Conservation (phyloP, 1,140 invertebrate species). For the Caenorhabditis inopinata region DNA sequence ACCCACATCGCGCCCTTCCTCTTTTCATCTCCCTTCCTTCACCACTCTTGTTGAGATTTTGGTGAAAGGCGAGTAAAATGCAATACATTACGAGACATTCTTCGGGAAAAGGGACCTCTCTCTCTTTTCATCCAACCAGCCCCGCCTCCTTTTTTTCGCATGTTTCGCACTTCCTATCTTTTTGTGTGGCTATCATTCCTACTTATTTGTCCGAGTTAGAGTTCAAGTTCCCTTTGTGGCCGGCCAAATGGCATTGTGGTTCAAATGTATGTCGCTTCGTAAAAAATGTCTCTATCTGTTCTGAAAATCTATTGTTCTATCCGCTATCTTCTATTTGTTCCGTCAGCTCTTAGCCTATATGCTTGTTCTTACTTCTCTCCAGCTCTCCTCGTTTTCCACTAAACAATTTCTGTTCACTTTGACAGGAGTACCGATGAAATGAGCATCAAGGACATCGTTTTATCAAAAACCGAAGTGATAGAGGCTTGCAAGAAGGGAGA, state of each 20-base stretch:
- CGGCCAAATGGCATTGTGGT: no score
- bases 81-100: conserved; percentile 32
- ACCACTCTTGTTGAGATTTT: conserved; percentile 19
- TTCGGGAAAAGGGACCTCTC: not conserved
- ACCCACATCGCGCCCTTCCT: conserved; percentile 20
- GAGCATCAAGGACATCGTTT: conserved; percentile 20
- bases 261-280: no score
- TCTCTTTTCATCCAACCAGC: not conserved
- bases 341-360: not conserved
- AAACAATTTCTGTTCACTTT: not conserved
- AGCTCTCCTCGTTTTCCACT: not conserved
- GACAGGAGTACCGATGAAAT: conserved; percentile 6
- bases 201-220: no score
- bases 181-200: not conserved
- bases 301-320: not conserved
- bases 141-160: not conserved
- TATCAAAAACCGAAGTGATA: conserved; percentile 38
- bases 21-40: not conserved
- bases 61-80: conserved; percentile 31
- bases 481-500: conserved; percentile 47
- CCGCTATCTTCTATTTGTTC: not conserved
- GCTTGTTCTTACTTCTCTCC: not conserved
- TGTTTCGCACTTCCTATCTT: conserved; percentile 9
- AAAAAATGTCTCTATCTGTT: not conserved
- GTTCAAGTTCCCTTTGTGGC: no score